These are phyloP conservation scores for Sisyra nigra DNA, from an alignment of 2,888 invertebrate genomes.

Conservation along the genomic window DNA sequence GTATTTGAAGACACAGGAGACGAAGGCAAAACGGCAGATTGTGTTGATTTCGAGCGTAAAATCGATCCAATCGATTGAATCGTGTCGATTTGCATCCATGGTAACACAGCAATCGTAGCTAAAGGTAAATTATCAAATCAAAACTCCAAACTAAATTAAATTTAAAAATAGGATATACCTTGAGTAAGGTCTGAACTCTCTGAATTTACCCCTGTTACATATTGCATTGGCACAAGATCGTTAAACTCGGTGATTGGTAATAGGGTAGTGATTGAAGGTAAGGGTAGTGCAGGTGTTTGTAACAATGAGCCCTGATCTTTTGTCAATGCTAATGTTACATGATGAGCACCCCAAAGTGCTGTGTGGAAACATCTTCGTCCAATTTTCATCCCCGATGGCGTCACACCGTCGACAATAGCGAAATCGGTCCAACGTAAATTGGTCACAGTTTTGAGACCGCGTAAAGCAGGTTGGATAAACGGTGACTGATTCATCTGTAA, in stretches of 20 bases:
- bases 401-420: constrained; percentile 33
- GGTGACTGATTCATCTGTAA: constrained; percentile 50
- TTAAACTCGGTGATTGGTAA: constrained; percentile 67
- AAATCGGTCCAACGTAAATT: constrained; percentile 64
- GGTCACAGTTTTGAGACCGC: constrained; percentile 53
- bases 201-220: constrained; percentile 26
- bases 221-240: constrained; percentile 55
- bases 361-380: constrained; percentile 61
- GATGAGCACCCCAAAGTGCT: constrained; percentile 56
- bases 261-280: constrained; percentile 44
- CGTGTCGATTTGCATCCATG: constrained; percentile 58
- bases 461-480: constrained; percentile 46
- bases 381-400: constrained; percentile 33
- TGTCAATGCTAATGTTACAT: constrained; percentile 49
- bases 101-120: constrained; percentile 65
- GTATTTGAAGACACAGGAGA: not conserved
- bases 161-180: not conserved
- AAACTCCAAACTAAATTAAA: not conserved
- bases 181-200: not conserved
- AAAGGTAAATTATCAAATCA: constrained; percentile 18
- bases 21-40: constrained; percentile 1
- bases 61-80: constrained; percentile 50
- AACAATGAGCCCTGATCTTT: constrained; percentile 46
- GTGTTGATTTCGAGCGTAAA: constrained; percentile 34
- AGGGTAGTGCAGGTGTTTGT: constrained; percentile 24